phyloP scores from a whole-genome alignment of 2,888 invertebrate genomes.

The Polia nebulosa region DNA sequence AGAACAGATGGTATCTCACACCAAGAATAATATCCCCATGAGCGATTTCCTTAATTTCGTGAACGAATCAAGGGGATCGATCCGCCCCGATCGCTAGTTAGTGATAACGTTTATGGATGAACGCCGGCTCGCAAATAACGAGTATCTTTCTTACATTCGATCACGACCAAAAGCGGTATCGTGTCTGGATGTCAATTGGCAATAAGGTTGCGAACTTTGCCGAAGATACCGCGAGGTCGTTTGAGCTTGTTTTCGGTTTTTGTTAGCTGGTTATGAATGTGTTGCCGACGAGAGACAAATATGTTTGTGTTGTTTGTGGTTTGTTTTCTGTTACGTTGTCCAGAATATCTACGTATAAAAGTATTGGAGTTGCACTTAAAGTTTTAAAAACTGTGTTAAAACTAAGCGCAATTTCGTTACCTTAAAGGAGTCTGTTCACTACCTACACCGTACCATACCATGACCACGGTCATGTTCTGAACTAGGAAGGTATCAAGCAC shows the following conservation, averaged over 20 bases:
- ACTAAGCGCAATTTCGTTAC: too few relatives aligned
- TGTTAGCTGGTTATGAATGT: constrained; percentile 74
- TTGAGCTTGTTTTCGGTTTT: constrained; percentile 78
- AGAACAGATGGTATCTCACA: constrained; percentile 80
- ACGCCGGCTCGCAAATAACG: constrained; percentile 84
- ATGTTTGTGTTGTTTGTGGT: constrained; percentile 54
- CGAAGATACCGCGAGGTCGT: constrained; percentile 71
- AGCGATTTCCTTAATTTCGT: constrained; percentile 91
- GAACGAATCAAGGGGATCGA: constrained; percentile 89
- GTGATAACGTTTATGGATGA: constrained; percentile 88
- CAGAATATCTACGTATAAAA: not conserved
- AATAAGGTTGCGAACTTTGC: constrained; percentile 85
- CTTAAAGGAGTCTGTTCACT: too few relatives aligned
- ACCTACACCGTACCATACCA: too few relatives aligned
- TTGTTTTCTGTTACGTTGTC: not conserved
- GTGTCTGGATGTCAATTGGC: constrained; percentile 89
- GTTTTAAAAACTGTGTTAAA: too few relatives aligned
- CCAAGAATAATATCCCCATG: constrained; percentile 89
- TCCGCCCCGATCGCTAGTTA: constrained; percentile 89
- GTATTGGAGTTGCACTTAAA: too few relatives aligned
- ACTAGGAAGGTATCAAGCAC: too few relatives aligned
- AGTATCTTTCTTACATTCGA: constrained; percentile 85
- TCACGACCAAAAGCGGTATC: constrained; percentile 83
- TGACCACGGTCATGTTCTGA: too few relatives aligned
- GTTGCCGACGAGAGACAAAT: constrained; percentile 75